phyloP scores from a whole-genome alignment of 2,113 vertebrate species.

The Mobula hypostoma region DNA sequence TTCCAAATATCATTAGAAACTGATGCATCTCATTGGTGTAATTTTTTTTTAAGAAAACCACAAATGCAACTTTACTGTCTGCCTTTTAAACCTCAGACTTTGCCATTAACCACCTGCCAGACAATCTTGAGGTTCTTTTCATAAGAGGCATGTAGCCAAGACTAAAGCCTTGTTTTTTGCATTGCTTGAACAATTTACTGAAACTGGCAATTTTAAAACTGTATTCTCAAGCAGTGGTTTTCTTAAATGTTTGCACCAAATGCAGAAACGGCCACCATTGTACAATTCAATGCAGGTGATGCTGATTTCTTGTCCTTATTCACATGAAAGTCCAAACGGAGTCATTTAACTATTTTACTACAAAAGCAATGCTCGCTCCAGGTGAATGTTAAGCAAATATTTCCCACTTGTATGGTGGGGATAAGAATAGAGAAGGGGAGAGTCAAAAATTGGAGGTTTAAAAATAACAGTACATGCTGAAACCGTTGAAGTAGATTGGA shows the following conservation, averaged over 20 bases:
- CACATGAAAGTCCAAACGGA: not conserved
- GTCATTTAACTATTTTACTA: not conserved
- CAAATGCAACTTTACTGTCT: conserved; percentile 15
- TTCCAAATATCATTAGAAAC: conserved; percentile 28
- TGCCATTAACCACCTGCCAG: conserved; percentile 32
- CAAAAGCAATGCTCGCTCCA: not conserved
- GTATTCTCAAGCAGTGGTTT: not conserved
- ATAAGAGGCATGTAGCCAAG: not conserved
- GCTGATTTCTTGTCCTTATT: not conserved
- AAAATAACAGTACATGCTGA: too few relatives aligned
- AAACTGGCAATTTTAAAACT: not conserved
- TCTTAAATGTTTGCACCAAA: not conserved
- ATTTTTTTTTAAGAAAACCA: not conserved
- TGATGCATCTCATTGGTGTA: not conserved
- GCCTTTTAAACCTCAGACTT: conserved; percentile 37
- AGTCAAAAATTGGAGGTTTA: too few relatives aligned
- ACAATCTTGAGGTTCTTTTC: conserved; percentile 26
- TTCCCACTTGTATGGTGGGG: not conserved
- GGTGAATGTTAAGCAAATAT: not conserved
- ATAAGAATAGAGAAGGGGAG: too few relatives aligned
- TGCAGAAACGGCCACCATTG: not conserved
- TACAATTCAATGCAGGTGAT: not conserved
- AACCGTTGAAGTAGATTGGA: too few relatives aligned
- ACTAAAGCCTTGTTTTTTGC: not conserved
- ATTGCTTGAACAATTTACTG: not conserved